Base-by-base conservation (phyloP, 2,888 invertebrate genomes). In the Gastrophysa polygoni region DNA sequence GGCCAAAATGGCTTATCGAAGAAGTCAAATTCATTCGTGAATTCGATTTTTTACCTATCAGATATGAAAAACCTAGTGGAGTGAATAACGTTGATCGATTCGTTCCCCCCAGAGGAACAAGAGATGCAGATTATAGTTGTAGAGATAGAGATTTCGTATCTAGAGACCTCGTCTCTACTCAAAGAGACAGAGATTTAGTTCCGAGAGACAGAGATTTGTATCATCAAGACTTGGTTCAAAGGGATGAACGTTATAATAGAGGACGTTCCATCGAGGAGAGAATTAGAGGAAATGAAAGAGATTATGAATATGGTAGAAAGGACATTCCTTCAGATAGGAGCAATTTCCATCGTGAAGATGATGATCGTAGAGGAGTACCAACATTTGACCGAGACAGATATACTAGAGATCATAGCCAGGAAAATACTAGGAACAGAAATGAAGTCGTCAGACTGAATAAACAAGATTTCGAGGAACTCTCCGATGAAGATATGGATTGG, bases 1-100 rank as follows among this genome's bases (percentile, higher is more conserved):
- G 82, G 51, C 82, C 82, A 1, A 73, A 71, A 60, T 82, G 82
- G 82, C 69, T 82, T 0, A 61, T 69, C 8, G 77, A 77, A 24
- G 64, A 74, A 2, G 72, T 81, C 6, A 73, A 71, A 65, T 77
- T 76, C 64, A 78, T 78, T 44, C 73, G 77, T 17, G 80, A 81
- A 68, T 81, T 82, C 67, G 78, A 79, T 69, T 76, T 77, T 11
- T 61, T 73, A 7, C 68, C 73, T 8, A 46, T 61, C 7, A 63
- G 68, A 44, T 71, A 68, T 18, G 57, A 62, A 14, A 56, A 67
- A 29, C 46, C 43, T 6, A n/a, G 61, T 24, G 8, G 63, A 60
- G 47, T 64, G 48, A 16, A 64, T 63, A 43, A 50, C 7, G 28
- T 54, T 2, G 61, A 61, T 1, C 24, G 59, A 49, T 38, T 38